phyloP scores from a whole-genome alignment of 2,797 vertebrate species.

The Micromesistius poutassou region DNA sequence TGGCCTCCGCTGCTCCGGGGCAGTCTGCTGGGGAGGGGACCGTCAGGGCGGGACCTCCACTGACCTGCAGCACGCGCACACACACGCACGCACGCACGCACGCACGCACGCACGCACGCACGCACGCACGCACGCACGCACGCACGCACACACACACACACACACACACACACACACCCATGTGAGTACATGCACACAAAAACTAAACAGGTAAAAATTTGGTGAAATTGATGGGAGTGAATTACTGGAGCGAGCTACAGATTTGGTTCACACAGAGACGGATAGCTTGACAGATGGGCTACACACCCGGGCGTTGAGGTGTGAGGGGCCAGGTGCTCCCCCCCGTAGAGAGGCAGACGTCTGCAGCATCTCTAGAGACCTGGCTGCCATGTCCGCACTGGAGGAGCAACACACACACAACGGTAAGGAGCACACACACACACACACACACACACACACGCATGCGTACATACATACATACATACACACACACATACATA shows the following conservation, averaged over 20 bases:
- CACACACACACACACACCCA: too few species aligned
- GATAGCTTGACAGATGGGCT: constrained; percentile 23
- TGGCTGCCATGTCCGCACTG: constrained; percentile 80
- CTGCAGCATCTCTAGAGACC: constrained; percentile 80
- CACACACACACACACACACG: constrained; percentile 7
- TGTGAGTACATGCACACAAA: not conserved
- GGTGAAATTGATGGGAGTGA: too few species aligned
- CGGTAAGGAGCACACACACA: constrained; percentile 49
- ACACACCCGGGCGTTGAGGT: constrained; percentile 9
- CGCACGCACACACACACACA: too few species aligned
- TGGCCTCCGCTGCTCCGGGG: constrained; percentile 64
- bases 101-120: not conserved
- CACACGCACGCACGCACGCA: constrained; percentile 1
- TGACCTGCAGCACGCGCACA: constrained; percentile 30
- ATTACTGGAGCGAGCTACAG: too few species aligned
- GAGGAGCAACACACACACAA: constrained; percentile 19
- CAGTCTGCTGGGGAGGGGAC: constrained; percentile 27
- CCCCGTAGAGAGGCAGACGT: constrained; percentile 68
- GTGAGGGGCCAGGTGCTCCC: constrained; percentile 13
- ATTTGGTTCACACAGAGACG: not conserved
- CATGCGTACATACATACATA: constrained; percentile 11
- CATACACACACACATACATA: constrained; percentile 13
- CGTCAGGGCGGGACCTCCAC: constrained; percentile 6
- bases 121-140: too few species aligned
- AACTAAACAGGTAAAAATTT: not conserved